Base-by-base conservation (phyloP, 1,140 invertebrate species). In the Nasonia vitripennis region DNA sequence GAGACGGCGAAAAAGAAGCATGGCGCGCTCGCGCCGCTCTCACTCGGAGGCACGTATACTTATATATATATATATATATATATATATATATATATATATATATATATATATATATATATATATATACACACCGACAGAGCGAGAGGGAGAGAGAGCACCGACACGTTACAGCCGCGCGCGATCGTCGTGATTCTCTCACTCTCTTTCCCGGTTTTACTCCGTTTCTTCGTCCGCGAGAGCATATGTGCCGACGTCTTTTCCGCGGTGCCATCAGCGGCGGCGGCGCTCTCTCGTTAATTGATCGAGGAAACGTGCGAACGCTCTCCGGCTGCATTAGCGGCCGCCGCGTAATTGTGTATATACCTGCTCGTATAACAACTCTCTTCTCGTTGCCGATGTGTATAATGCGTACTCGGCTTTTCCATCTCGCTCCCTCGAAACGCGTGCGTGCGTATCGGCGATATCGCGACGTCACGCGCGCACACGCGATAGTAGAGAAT, bases 1-100 rank as follows among this genome's bases (percentile, higher is more conserved):
- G 74, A 41, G 23, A 77, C 45, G 77, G 51, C 77, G 41, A 78
- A 84, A 77, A 85, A 75, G 70, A 81, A 81, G 84, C 84, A 81
- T 81, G 84, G 78, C 78, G 78, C 84, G 41, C 78, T 45, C 27
- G 55, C 37, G 67, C 51, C 71, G 79, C 67, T 34, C 20, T 62
- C 37, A 2, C 20, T 48, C n/a, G 51, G 12, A 55, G 12, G 51
- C 51, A 55, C 48, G 14, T 51, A 51, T 55, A 55, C 51, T 7
- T 37, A 37, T 17, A 27, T 31, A 34, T 37, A 27, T 51, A 45
- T 14, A 45, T 37, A 37, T 37, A 27, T 31, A 34, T 37, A 27
- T 51, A 75, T 14, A 45, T 31, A 73, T 37, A 37, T 37, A 27
- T 31, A 34, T 37, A 27, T 51, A 75, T 14, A 45, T 31, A 73